These are phyloP conservation scores for Coregonus ussuriensis DNA, from an alignment of 2,797 vertebrate genomes.

Conservation along the genomic window DNA sequence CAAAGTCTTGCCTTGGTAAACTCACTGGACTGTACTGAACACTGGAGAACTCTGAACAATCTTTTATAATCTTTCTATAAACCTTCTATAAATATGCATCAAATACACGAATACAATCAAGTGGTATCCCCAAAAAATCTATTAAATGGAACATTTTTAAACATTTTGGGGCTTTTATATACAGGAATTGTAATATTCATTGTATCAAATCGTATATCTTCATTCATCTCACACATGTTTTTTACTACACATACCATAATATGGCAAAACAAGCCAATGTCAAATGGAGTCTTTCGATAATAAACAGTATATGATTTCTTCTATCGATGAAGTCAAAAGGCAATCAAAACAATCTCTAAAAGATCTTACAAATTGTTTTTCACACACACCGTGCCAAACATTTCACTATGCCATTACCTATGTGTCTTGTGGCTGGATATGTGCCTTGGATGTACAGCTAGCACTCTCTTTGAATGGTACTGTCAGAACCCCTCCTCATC, in stretches of 20 bases:
- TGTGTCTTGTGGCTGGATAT: background rate
- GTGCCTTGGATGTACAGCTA: background rate
- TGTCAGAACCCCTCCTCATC: conserved; percentile 34
- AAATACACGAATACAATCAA: conserved; percentile 25
- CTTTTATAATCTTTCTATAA: background rate
- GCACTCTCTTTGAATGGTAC: background rate
- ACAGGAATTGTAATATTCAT: too few relatives aligned
- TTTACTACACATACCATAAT: background rate
- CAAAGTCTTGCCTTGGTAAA: conserved; percentile 49
- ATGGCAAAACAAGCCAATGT: background rate
- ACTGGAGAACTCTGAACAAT: background rate
- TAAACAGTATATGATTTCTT: background rate
- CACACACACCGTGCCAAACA: background rate
- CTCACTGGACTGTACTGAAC: background rate
- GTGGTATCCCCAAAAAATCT: background rate
- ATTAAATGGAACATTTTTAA: background rate
- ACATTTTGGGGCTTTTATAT: background rate
- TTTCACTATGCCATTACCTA: background rate
- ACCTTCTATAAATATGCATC: background rate
- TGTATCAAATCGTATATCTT: background rate
- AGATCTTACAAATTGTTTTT: background rate
- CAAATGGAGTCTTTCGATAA: background rate
- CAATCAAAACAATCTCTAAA: background rate
- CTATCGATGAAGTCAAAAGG: background rate
- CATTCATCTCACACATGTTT: background rate